Percentiles rank a stretch among this genome's conserved stretches.
phyloP scores from a whole-genome alignment of 2,113 vertebrate genomes.

The Sapajus apella region DNA sequence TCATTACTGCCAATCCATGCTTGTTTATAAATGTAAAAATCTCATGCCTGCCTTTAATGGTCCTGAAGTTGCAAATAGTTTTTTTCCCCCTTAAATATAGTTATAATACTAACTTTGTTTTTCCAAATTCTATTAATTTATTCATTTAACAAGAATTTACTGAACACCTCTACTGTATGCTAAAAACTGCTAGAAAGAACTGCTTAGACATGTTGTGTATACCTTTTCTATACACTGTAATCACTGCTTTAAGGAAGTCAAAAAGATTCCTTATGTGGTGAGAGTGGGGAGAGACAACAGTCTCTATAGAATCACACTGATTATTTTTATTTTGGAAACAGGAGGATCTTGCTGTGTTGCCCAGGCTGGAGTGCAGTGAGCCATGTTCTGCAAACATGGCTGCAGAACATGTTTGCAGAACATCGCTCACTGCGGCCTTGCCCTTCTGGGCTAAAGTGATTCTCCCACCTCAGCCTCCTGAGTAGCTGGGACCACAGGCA shows the following conservation, averaged over 20 bases:
- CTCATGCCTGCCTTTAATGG: background rate
- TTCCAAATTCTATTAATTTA: background rate
- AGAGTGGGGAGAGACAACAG: background rate
- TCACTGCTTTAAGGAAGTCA: background rate
- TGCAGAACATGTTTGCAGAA: no score
- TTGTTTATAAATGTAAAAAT: constrained; percentile 17
- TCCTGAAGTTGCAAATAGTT: constrained; percentile 9
- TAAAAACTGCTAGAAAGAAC: background rate
- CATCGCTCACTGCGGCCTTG: no score
- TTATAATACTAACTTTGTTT: background rate
- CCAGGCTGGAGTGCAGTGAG: no score
- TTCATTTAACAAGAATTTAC: constrained; percentile 22
- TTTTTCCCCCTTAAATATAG: background rate
- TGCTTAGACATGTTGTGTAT: background rate
- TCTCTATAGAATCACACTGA: background rate
- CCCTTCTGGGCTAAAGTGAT: no score
- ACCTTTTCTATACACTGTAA: background rate
- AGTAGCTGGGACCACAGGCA: no score
- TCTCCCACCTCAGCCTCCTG: no score
- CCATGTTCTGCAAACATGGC: no score
- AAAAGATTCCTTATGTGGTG: background rate
- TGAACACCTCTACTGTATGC: background rate
- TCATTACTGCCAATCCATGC: background rate
- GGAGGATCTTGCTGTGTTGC: no score
- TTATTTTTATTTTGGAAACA: no score